A percentile compares a stretch with the other conserved stretches of the same genome.
Conservation (phyloP, 2,888 invertebrate species). For the Dryobotodes eremita region DNA sequence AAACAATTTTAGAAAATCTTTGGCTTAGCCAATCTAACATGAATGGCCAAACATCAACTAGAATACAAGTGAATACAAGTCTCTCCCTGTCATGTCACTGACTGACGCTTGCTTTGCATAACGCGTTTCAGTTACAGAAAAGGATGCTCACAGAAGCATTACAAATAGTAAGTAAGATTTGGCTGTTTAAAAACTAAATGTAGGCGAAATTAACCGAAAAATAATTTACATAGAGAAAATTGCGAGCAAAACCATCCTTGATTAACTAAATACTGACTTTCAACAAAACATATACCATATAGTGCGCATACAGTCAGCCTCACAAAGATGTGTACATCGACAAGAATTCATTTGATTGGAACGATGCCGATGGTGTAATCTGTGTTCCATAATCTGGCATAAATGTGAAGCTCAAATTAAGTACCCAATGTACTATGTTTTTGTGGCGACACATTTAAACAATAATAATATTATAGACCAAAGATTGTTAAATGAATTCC, state of each 20-base stretch:
- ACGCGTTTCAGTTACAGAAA: constrained; percentile 42
- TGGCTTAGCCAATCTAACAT: constrained; percentile 47
- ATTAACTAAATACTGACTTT: not conserved
- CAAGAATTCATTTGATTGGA: not conserved
- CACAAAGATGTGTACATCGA: not conserved
- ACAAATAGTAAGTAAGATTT: constrained; percentile 2
- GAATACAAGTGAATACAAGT: constrained; percentile 27
- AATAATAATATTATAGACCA: not conserved
- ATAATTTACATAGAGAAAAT: not conserved
- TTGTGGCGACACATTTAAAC: not conserved
- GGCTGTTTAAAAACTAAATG: not conserved
- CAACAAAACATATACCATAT: not conserved
- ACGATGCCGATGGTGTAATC: too few relatives aligned
- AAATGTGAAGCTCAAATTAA: not conserved
- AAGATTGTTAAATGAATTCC: not conserved
- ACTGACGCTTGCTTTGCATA: constrained; percentile 59
- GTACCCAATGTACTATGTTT: not conserved
- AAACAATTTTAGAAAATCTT: constrained; percentile 55
- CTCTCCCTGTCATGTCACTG: constrained; percentile 58
- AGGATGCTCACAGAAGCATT: constrained; percentile 1
- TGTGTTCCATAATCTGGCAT: not conserved
- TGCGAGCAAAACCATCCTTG: not conserved
- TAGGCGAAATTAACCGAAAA: not conserved
- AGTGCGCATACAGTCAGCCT: not conserved
- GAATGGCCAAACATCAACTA: constrained; percentile 71